Conservation (phyloP, 2,888 invertebrate species). For the Latrodectus hesperus region DNA sequence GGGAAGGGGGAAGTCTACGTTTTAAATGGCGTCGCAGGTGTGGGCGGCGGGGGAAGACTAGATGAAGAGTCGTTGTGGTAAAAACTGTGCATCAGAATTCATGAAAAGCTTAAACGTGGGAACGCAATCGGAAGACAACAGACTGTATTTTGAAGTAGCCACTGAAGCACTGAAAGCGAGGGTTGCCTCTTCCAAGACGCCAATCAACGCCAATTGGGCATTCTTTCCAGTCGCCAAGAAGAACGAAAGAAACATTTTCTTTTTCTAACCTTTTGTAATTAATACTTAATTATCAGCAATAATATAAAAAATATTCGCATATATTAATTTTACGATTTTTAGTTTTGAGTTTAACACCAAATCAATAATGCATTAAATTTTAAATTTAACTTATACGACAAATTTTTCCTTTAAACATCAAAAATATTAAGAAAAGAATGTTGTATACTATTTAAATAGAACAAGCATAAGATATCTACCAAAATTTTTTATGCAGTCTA, state of each 20-base stretch:
- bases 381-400: too few species aligned
- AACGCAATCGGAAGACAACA: constrained; percentile 63
- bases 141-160: constrained; percentile 52
- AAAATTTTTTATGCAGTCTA: too few species aligned
- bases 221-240: constrained; percentile 29
- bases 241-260: not conserved
- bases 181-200: constrained; percentile 50
- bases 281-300: too few species aligned
- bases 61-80: constrained; percentile 63
- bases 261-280: too few species aligned
- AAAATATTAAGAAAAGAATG: too few species aligned
- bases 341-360: too few species aligned
- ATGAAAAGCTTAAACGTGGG: constrained; percentile 69
- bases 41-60: constrained; percentile 8
- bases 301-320: too few species aligned
- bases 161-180: constrained; percentile 33
- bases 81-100: constrained; percentile 69
- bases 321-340: too few species aligned
- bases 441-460: too few species aligned
- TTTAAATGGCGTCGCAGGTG: constrained; percentile 13
- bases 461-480: too few species aligned
- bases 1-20: not conserved
- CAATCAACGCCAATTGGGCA: constrained; percentile 51
- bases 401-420: too few species aligned
- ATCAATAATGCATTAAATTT: too few species aligned